phyloP scores from a whole-genome alignment of 2,113 vertebrate genomes.

The Brachyhypopomus gauderio region DNA sequence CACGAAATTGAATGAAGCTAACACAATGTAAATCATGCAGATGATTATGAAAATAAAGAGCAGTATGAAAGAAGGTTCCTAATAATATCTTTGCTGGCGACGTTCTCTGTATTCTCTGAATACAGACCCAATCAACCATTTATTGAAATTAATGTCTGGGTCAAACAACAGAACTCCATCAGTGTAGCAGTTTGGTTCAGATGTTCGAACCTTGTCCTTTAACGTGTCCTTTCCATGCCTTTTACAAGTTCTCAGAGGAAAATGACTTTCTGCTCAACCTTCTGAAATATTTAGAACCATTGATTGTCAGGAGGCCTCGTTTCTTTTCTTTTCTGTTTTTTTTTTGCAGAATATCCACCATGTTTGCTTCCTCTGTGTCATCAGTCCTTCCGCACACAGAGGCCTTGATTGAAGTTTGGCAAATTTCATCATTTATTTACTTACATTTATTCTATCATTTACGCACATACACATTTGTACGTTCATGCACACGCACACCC shows the following conservation, averaged over 20 bases:
- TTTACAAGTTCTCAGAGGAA: background rate
- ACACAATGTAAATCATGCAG: no score
- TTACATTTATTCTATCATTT: slow-evolving; percentile 55
- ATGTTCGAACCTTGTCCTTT: slow-evolving; percentile 5
- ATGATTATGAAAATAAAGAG: no score
- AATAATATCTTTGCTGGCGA: background rate
- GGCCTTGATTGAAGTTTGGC: slow-evolving; percentile 71
- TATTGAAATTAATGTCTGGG: slow-evolving; percentile 3
- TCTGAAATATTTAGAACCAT: slow-evolving; percentile 68
- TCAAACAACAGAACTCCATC: background rate
- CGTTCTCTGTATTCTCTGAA: background rate
- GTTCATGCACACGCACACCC: background rate
- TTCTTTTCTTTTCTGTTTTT: slow-evolving; percentile 42
- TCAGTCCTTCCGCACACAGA: slow-evolving; percentile 65
- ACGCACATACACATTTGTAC: slow-evolving; percentile 27
- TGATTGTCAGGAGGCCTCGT: slow-evolving; percentile 64
- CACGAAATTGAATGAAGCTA: no score
- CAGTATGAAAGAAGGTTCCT: no score
- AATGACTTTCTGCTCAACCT: slow-evolving; percentile 59
- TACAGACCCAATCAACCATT: slow-evolving; percentile 9
- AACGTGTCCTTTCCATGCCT: background rate
- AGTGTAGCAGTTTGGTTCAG: background rate
- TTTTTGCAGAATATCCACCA: slow-evolving; percentile 30
- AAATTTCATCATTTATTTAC: slow-evolving; percentile 70
- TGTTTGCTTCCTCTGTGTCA: slow-evolving; percentile 58